Conservation (phyloP, 2,797 vertebrate genomes). For the Yasuhikotakia modesta region DNA sequence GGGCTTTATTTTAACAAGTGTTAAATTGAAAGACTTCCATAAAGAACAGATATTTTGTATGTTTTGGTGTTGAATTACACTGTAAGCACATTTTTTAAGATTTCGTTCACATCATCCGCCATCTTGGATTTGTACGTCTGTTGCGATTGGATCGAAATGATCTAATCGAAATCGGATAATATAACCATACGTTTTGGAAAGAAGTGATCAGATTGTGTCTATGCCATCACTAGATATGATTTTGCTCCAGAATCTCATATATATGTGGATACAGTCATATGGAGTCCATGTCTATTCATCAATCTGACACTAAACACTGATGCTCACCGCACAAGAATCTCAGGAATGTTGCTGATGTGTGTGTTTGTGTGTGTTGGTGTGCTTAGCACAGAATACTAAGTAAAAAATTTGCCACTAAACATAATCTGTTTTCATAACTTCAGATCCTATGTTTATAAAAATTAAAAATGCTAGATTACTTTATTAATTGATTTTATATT, state of each 20-base stretch:
- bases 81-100: too few relatives aligned
- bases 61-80: too few relatives aligned
- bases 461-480: too few relatives aligned
- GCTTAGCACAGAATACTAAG: background rate
- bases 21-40: too few relatives aligned
- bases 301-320: constrained; percentile 33
- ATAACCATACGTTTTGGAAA: background rate
- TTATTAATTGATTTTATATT: background rate
- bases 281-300: constrained; percentile 29
- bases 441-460: too few relatives aligned
- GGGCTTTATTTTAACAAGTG: too few relatives aligned
- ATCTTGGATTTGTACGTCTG: background rate
- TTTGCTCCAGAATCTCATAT: background rate
- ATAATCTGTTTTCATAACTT: too few relatives aligned
- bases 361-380: constrained; percentile 28
- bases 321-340: constrained; percentile 45
- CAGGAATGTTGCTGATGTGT: constrained; percentile 56
- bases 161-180: background rate
- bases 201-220: background rate
- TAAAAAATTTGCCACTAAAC: too few relatives aligned
- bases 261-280: background rate
- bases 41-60: too few relatives aligned
- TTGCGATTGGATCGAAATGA: background rate
- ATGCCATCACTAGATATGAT: background rate
- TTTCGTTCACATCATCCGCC: background rate